phyloP scores from a whole-genome alignment of 1,140 invertebrate species.

The Aphis gossypii region DNA sequence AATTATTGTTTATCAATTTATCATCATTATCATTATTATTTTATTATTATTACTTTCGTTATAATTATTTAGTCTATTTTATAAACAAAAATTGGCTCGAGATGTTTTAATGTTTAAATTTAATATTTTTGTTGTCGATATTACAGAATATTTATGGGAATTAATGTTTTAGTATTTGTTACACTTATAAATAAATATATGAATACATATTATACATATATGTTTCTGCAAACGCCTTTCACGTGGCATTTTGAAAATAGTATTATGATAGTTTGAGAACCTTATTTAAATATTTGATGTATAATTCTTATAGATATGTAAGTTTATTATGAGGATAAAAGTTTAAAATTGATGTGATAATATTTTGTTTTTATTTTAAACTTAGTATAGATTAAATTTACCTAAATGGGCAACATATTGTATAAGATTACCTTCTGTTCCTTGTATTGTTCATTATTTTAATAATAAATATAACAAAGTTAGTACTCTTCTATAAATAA shows the following conservation, averaged over 20 bases:
- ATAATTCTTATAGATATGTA: neutral
- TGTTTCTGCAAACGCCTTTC: neutral
- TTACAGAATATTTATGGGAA: conserved; percentile 41
- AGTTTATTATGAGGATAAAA: neutral
- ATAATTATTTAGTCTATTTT: conserved; percentile 33
- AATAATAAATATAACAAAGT: neutral
- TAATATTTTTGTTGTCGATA: conserved; percentile 18
- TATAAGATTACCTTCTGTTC: neutral
- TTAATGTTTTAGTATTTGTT: conserved; percentile 31
- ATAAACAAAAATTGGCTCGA: neutral
- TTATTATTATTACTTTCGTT: conserved; percentile 23
- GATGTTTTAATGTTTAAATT: neutral
- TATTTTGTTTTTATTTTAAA: conserved; percentile 49
- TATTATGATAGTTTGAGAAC: neutral
- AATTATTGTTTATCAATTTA: conserved; percentile 55
- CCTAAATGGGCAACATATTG: conserved; percentile 14
- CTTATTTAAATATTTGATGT: neutral
- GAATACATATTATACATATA: neutral
- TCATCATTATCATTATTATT: conserved; percentile 59
- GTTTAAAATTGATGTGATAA: conserved; percentile 44
- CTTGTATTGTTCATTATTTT: neutral
- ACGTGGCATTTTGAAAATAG: neutral
- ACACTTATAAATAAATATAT: neutral
- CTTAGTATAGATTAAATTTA: conserved; percentile 27
- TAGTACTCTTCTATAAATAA: neutral